phyloP scores from a whole-genome alignment of 2,113 vertebrate species.

The Odocoileus hemionus region DNA sequence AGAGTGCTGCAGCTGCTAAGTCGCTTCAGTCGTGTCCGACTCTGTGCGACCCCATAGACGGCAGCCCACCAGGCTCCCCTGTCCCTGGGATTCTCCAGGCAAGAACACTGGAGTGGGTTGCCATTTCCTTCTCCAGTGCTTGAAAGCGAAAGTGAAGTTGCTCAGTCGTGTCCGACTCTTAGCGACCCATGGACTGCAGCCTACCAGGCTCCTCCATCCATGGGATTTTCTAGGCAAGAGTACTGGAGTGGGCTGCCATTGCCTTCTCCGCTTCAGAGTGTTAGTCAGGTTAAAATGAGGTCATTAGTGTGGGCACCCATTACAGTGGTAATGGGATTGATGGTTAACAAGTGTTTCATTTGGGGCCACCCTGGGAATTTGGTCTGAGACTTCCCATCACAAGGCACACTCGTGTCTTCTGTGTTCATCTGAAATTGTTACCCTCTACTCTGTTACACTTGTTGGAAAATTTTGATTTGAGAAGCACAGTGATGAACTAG shows the following conservation, averaged over 20 bases:
- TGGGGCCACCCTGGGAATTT: not conserved
- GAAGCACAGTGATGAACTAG: not conserved
- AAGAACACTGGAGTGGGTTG: too few relatives aligned
- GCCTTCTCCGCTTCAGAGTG: too few relatives aligned
- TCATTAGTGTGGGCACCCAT: not conserved
- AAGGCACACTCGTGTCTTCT: not conserved
- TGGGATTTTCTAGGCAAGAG: too few relatives aligned
- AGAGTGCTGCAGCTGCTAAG: not conserved
- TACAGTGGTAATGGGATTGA: not conserved
- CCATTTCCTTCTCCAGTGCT: too few relatives aligned
- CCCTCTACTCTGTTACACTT: not conserved
- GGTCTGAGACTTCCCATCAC: not conserved
- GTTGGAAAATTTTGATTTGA: not conserved
- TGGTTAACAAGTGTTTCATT: conserved; percentile 18
- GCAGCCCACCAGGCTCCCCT: too few relatives aligned
- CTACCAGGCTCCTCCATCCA: too few relatives aligned
- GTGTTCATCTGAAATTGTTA: not conserved
- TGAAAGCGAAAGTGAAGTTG: too few relatives aligned
- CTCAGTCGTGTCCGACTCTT: fast-evolving
- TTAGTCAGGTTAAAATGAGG: not conserved
- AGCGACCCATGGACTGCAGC: too few relatives aligned
- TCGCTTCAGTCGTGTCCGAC: not conserved
- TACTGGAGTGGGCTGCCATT: too few relatives aligned
- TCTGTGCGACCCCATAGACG: not conserved
- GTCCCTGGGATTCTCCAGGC: too few relatives aligned